Evolutionary conservation across 2,888 invertebrate genomes (phyloP), one percentile per base, ranked within the genome.

Genomic region (Pycnomerus fuliginosus): DNA sequence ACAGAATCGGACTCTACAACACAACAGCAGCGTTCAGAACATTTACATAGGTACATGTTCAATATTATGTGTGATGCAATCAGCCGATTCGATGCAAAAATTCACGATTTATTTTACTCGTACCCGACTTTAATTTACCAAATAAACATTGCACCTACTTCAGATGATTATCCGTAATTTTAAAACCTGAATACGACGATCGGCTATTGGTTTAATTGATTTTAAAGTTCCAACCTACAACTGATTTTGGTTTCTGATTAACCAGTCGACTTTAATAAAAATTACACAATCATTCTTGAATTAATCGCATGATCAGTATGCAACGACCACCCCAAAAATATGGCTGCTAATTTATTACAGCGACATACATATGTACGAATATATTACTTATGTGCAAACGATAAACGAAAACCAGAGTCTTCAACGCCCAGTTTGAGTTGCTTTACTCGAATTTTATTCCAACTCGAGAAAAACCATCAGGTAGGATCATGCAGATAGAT

Each of bases 241-340:
- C 37, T 37, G 50, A 50, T 50, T 51, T 51, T 48, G 33, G 43
- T 42, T 16, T 28, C 36, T n/a, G 51, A 48, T 51, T 48, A 33
- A 39, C 22, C 35, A 12, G 17, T 42, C 37, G 45, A 42, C 48
- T 41, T 48, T 51, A 45, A 45, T 51, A 41, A 43, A 51, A 51
- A n/a, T 51, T 51, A 51, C 47, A 51, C 42, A 48, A 44, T 48
- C 48, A 51, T 51, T 51, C 48, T 48, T 51, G 35, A 42, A 42
- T 47, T 41, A 42, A 42, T 38, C 34, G 30, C 29, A 42, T 23
- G 29, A 31, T 42, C 42, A 38, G 42, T 47, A 37, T 38, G 28
- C 28, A 12, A 16, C 42, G 46, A 42, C 46, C 46, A 42, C 41
- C 46, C 47, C 28, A 47, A 42, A 47, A 46, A 47, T 47, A 37